Percentiles rank a stretch among this genome's conserved stretches.
phyloP scores from a whole-genome alignment of 2,797 vertebrate species.

The Sphenodon punctatus region DNA sequence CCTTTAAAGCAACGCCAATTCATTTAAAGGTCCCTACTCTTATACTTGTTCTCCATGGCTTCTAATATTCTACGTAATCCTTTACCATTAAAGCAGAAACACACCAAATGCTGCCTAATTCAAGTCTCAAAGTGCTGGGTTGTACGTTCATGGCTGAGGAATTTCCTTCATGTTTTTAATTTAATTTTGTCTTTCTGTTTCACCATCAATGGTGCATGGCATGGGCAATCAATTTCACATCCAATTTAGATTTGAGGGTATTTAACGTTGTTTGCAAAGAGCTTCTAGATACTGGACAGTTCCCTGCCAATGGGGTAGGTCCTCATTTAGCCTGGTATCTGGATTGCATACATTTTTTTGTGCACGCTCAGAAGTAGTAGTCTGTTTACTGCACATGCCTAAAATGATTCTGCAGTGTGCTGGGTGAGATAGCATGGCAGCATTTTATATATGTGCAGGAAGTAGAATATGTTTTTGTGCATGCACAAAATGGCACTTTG shows the following conservation, averaged over 20 bases:
- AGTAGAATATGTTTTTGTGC: no score
- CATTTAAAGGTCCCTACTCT: constrained; percentile 9
- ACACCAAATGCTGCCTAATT: constrained; percentile 12
- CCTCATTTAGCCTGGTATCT: no score
- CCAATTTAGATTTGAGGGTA: background rate
- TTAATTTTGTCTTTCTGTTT: background rate
- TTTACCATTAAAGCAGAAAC: constrained; percentile 27
- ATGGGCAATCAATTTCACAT: background rate
- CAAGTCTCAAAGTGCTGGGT: background rate
- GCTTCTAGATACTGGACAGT: background rate
- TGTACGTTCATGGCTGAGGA: accelerated
- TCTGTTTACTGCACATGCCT: no score
- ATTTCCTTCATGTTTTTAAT: background rate
- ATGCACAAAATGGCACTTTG: no score
- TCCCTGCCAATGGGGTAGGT: no score
- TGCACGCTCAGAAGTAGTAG: no score
- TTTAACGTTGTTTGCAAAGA: constrained; percentile 13
- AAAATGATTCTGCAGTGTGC: no score
- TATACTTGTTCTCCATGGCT: background rate
- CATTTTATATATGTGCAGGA: no score
- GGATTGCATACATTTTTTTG: no score
- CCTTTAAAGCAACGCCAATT: constrained; percentile 18
- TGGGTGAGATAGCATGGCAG: no score
- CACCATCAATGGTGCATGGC: accelerated
- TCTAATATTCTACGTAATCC: constrained; percentile 15